Conservation (phyloP, 1,140 invertebrate species). For the Homalodisca vitripennis region DNA sequence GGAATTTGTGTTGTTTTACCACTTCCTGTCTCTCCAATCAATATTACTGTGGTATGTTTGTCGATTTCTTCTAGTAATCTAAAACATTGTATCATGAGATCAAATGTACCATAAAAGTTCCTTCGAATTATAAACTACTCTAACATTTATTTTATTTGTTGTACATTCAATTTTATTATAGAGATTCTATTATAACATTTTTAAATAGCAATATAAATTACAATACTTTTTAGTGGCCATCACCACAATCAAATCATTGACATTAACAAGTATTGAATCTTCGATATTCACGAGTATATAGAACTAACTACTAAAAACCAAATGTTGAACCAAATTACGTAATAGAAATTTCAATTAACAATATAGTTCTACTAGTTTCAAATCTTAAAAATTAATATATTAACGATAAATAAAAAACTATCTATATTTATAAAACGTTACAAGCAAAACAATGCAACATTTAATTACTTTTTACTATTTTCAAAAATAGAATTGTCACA, state of each 20-base stretch:
- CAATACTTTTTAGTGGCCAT: background rate
- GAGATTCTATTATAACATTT: background rate
- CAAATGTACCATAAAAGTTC: background rate
- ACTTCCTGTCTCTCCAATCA: slow-evolving; percentile 88
- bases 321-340: too few relatives aligned
- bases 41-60: slow-evolving; percentile 61
- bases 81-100: slow-evolving; percentile 33
- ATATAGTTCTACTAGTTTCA: too few relatives aligned
- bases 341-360: too few relatives aligned
- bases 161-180: background rate
- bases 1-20: slow-evolving; percentile 93
- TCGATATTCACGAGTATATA: background rate
- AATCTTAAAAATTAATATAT: too few relatives aligned
- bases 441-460: too few relatives aligned
- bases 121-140: background rate
- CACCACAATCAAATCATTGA: background rate
- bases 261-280: background rate
- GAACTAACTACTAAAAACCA: background rate
- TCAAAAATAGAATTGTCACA: background rate
- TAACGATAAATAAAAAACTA: too few relatives aligned
- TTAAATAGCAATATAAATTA: background rate
- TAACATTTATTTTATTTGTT: background rate
- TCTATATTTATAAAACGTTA: too few relatives aligned
- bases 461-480: too few relatives aligned
- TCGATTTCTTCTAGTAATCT: slow-evolving; percentile 57